These are phyloP conservation scores for Pheosia gnoma DNA, from an alignment of 2,888 invertebrate genomes.

Conservation along the genomic window DNA sequence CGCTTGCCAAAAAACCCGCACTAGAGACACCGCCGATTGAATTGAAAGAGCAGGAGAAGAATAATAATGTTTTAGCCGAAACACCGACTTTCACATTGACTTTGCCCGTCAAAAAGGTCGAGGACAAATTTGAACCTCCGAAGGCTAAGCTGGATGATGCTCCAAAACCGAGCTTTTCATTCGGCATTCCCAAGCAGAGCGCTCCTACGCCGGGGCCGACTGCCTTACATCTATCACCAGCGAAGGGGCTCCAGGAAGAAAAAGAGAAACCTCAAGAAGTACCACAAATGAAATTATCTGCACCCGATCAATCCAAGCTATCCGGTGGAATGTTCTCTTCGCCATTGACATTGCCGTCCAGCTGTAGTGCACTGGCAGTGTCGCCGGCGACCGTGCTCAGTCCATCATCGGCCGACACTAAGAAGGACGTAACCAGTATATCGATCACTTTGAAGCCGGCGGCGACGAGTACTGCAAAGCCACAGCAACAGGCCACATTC, in stretches of 20 bases:
- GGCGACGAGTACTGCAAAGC: constrained; percentile 17
- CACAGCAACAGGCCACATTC: constrained; percentile 36
- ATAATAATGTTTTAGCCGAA: constrained; percentile 63
- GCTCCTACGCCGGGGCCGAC: constrained; percentile 11
- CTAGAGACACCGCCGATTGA: constrained; percentile 26
- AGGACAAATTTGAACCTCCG: constrained; percentile 3
- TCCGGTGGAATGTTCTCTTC: constrained; percentile 11
- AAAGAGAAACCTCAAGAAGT: constrained; percentile 57
- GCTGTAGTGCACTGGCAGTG: constrained; percentile 10
- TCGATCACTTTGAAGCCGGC: constrained; percentile 3
- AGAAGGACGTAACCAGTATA: constrained; percentile 17
- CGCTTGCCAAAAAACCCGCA: constrained; percentile 34
- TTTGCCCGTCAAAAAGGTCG: constrained; percentile 43
- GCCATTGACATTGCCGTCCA: constrained; percentile 10
- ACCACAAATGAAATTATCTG: constrained; percentile 44
- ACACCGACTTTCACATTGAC: constrained; percentile 54
- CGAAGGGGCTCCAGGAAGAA: constrained; percentile 30
- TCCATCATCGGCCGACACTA: constrained; percentile 8
- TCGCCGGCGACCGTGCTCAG: constrained; percentile 9
- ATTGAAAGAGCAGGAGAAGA: constrained; percentile 56
- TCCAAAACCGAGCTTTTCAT: constrained; percentile 54
- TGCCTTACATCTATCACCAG: constrained; percentile 23
- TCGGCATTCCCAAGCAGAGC: constrained; percentile 57
- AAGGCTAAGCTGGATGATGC: constrained; percentile 26
- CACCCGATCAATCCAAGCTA: constrained; percentile 12